Conservation (phyloP, 2,888 invertebrate genomes). For the Agrotis segetum region DNA sequence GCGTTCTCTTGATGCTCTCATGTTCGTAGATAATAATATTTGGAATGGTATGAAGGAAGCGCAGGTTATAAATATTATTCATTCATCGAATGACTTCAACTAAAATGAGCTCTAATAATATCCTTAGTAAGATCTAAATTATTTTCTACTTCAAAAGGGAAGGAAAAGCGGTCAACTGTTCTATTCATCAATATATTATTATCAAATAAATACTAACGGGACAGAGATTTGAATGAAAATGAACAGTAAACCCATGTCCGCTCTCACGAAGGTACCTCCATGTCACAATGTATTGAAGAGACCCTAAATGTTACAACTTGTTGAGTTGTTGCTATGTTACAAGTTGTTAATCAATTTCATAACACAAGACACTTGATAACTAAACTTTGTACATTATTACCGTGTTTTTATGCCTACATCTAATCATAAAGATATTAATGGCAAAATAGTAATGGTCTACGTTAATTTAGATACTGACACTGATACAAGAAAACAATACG, state of each 20-base stretch:
- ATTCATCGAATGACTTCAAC: slow-evolving; percentile 27
- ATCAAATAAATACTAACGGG: slow-evolving; percentile 39
- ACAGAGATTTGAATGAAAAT: slow-evolving; percentile 37
- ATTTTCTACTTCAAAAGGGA: slow-evolving; percentile 4
- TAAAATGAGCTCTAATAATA: slow-evolving; percentile 35
- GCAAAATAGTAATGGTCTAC: slow-evolving; percentile 24
- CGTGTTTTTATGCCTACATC: slow-evolving; percentile 29
- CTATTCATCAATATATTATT: slow-evolving; percentile 41
- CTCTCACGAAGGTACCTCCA: slow-evolving; percentile 4
- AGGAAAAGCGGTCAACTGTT: slow-evolving; percentile 47
- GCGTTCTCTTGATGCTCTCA: slow-evolving; percentile 47
- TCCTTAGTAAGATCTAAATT: slow-evolving; percentile 9
- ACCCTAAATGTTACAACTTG: slow-evolving; percentile 46
- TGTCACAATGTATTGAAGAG: slow-evolving; percentile 33
- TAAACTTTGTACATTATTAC: slow-evolving; percentile 29
- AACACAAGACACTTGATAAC: slow-evolving; percentile 21
- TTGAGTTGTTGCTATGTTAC: slow-evolving; percentile 52
- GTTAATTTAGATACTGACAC: slow-evolving; percentile 28
- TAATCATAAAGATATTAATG: slow-evolving; percentile 35
- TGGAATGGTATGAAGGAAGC: slow-evolving; percentile 37
- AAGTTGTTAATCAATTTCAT: slow-evolving; percentile 37
- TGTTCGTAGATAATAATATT: slow-evolving; percentile 43
- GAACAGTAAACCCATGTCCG: slow-evolving; percentile 32
- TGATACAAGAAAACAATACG: slow-evolving; percentile 54
- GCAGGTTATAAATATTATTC: slow-evolving; percentile 42